phyloP scores from a whole-genome alignment of 2,113 vertebrate genomes.

The Rynchops niger region DNA sequence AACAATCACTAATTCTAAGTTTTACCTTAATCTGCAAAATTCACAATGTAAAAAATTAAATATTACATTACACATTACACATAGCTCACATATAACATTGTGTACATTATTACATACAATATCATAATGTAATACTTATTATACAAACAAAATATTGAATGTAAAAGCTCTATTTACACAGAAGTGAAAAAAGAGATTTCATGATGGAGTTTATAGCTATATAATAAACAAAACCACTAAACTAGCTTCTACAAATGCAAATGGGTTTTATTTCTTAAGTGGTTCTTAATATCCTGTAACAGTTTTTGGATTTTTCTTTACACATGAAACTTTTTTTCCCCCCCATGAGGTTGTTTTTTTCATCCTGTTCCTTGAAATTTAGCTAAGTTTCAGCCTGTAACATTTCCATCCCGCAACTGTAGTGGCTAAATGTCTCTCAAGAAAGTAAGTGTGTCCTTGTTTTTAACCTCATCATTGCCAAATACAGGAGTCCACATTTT shows the following conservation, averaged over 20 bases:
- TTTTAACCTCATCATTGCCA: not conserved
- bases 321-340: not conserved
- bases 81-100: not conserved
- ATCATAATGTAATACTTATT: not conserved
- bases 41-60: not conserved
- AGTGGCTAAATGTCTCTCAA: not conserved
- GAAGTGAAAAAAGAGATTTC: not conserved
- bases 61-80: not conserved
- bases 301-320: not conserved
- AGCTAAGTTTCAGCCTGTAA: not conserved
- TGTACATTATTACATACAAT: not conserved
- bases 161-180: not conserved
- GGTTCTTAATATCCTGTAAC: accelerated
- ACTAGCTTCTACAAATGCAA: not conserved
- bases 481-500: not conserved
- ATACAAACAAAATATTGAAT: not conserved
- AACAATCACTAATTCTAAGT: not conserved
- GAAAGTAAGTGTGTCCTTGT: not conserved
- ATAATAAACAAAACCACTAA: not conserved
- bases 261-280: not conserved
- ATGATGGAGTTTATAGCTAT: not conserved
- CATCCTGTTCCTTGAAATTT: not conserved
- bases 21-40: not conserved
- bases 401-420: not conserved
- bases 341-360: not conserved